Percentiles rank a stretch among this genome's conserved stretches.
Evolutionary conservation across 2,888 invertebrate species (phyloP).

Genomic region (Nephrotoma flavescens): DNA sequence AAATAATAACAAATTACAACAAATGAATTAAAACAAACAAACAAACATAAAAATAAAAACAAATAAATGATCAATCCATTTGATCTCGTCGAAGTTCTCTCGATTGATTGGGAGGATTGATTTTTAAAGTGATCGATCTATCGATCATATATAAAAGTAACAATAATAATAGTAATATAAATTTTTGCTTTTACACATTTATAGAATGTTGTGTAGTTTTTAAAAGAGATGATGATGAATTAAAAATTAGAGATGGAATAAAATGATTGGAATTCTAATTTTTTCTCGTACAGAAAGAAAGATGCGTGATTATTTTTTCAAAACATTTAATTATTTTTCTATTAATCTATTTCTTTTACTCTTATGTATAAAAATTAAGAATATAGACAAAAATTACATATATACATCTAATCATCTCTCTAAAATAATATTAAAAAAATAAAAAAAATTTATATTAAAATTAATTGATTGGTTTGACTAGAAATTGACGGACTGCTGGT

Average conservation of each 20-base stretch:
- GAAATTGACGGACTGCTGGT: slow-evolving; percentile 3
- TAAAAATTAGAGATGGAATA: neutral
- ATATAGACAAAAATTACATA: neutral
- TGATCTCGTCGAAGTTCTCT: neutral
- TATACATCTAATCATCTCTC: neutral
- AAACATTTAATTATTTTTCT: slow-evolving; percentile 4
- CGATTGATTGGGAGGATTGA: neutral
- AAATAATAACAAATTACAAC: neutral
- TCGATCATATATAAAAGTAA: neutral
- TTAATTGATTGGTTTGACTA: slow-evolving; percentile 4
- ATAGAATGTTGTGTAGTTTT: neutral
- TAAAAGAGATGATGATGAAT: neutral
- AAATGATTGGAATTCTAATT: neutral
- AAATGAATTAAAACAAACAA: neutral
- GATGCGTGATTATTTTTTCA: slow-evolving; percentile 3
- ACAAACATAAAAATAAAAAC: neutral
- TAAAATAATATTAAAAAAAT: neutral
- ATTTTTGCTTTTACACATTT: neutral
- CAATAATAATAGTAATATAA: neutral
- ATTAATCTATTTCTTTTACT: slow-evolving; percentile 1
- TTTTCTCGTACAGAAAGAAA: neutral
- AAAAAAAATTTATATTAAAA: neutral
- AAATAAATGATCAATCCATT: neutral
- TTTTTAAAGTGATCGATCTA: neutral
- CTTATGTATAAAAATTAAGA: neutral